phyloP scores from a whole-genome alignment of 1,140 invertebrate species.

The Penaeus indicus region DNA sequence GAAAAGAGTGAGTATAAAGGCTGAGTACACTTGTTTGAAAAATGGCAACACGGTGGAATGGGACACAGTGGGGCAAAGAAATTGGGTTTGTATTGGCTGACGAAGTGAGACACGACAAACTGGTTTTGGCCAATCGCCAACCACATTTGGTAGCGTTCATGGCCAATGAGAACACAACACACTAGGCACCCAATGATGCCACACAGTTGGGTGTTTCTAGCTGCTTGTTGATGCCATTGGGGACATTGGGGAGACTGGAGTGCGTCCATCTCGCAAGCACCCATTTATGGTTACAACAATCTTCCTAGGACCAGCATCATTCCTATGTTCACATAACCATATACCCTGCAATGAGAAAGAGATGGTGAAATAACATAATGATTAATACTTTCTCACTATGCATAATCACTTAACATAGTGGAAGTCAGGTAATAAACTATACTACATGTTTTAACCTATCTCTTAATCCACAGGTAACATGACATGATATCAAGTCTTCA shows the following conservation, averaged over 20 bases:
- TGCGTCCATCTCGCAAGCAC: slow-evolving; percentile 81
- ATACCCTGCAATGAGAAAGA: slow-evolving; percentile 78
- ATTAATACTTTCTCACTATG: not conserved
- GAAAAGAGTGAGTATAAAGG: not conserved
- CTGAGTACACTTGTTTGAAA: not conserved
- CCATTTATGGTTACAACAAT: slow-evolving; percentile 92
- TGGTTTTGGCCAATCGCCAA: slow-evolving; percentile 28
- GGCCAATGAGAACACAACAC: slow-evolving; percentile 37
- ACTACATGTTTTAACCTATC: too few species aligned
- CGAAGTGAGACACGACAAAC: slow-evolving; percentile 35
- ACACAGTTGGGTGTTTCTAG: slow-evolving; percentile 55
- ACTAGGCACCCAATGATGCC: slow-evolving; percentile 54
- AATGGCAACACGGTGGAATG: slow-evolving; percentile 7
- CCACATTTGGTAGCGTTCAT: slow-evolving; percentile 31
- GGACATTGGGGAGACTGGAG: slow-evolving; percentile 84
- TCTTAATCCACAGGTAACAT: too few species aligned
- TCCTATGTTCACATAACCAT: slow-evolving; percentile 97
- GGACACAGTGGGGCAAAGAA: slow-evolving; percentile 10
- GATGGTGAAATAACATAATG: not conserved
- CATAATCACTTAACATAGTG: not conserved
- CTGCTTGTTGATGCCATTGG: slow-evolving; percentile 90
- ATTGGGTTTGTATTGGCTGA: slow-evolving; percentile 9
- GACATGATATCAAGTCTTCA: too few species aligned
- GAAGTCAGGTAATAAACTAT: too few species aligned
- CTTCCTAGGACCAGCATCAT: slow-evolving; percentile 93